Conservation (phyloP, 2,113 vertebrate species). For the Dicaeum eximium region DNA sequence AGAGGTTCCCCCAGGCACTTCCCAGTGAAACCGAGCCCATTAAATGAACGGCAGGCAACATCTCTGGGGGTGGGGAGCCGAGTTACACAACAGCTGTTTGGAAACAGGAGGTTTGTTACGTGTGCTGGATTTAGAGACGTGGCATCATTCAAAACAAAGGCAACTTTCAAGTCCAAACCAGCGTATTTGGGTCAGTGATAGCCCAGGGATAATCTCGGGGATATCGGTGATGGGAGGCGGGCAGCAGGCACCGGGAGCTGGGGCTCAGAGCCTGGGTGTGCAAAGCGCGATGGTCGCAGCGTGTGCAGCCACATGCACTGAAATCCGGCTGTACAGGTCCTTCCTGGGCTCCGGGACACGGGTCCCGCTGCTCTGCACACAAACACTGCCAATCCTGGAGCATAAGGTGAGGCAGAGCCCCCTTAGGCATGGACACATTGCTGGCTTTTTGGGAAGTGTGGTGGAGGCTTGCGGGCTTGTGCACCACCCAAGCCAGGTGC, state of each 20-base stretch:
- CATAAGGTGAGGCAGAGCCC: fast-evolving
- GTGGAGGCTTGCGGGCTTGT: background rate
- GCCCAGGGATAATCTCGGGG: background rate
- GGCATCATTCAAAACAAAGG: constrained; percentile 30
- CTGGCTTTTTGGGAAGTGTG: background rate
- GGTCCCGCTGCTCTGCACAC: background rate
- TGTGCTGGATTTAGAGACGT: background rate
- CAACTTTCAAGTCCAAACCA: constrained; percentile 22
- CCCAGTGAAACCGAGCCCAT: constrained; percentile 35
- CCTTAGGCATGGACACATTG: background rate
- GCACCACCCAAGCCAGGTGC: background rate
- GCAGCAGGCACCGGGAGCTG: background rate
- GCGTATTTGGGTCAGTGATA: constrained; percentile 23
- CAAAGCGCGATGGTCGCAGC: background rate
- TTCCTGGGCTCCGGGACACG: background rate
- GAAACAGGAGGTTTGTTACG: constrained; percentile 5
- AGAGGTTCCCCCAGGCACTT: constrained; percentile 30
- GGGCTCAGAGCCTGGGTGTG: background rate
- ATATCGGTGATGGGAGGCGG: background rate
- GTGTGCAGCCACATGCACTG: fast-evolving
- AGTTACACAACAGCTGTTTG: constrained; percentile 39
- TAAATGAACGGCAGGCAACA: background rate
- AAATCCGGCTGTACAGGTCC: fast-evolving
- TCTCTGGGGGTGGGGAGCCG: background rate
- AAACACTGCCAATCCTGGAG: background rate